Evolutionary conservation across 2,888 invertebrate genomes (phyloP).

Genomic region (Eupeodes luniger): DNA sequence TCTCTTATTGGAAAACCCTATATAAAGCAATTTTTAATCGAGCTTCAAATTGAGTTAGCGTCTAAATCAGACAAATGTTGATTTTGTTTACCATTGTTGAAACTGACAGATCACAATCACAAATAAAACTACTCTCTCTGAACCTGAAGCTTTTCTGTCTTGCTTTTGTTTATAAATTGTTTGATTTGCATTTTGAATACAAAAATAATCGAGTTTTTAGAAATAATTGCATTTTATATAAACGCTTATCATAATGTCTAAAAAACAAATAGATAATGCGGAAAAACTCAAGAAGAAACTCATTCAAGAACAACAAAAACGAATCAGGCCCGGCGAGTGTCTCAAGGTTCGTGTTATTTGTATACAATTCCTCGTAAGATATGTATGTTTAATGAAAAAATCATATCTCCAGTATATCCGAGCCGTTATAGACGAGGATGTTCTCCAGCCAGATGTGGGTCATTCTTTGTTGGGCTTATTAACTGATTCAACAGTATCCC

Average conservation of each 20-base stretch:
- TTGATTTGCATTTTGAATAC: too few relatives aligned
- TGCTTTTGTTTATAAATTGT: too few relatives aligned
- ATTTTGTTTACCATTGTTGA: too few relatives aligned
- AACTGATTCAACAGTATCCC: slow-evolving; percentile 77
- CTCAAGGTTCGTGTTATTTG: slow-evolving; percentile 78
- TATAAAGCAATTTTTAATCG: too few relatives aligned
- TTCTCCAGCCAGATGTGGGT: slow-evolving; percentile 69
- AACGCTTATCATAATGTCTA: slow-evolving; percentile 35
- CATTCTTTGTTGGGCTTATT: slow-evolving; percentile 51
- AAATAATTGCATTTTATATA: too few relatives aligned
- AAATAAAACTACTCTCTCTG: too few relatives aligned
- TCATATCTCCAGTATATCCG: slow-evolving; percentile 79
- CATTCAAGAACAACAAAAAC: slow-evolving; percentile 81
- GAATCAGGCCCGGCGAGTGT: slow-evolving; percentile 82
- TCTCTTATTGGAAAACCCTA: too few relatives aligned
- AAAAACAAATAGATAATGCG: slow-evolving; percentile 78
- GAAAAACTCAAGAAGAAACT: slow-evolving; percentile 81
- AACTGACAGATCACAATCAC: too few relatives aligned
- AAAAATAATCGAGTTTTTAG: too few relatives aligned
- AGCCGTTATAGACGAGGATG: slow-evolving; percentile 79
- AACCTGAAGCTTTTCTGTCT: too few relatives aligned
- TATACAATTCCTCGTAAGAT: neutral
- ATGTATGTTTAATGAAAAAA: neutral
- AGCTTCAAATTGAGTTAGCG: too few relatives aligned
- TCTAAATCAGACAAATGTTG: too few relatives aligned